phyloP scores from a whole-genome alignment of 1,140 invertebrate species.

The Copidosoma floridanum region DNA sequence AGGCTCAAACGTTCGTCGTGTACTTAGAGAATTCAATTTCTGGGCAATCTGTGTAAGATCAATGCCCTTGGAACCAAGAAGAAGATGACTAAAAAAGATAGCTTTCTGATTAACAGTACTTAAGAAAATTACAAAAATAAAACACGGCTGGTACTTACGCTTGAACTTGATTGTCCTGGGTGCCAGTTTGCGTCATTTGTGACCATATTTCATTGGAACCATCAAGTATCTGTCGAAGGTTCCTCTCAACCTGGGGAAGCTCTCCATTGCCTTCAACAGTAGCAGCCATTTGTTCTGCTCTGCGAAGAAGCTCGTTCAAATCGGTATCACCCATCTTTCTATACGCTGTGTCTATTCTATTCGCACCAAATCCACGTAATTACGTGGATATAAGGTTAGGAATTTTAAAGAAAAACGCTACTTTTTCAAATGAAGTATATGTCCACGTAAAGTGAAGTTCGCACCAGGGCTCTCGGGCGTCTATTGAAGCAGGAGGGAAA shows the following conservation, averaged over 20 bases:
- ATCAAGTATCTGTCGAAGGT: conserved; percentile 86
- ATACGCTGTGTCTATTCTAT: no score
- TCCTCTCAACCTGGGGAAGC: conserved; percentile 83
- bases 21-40: conserved; percentile 83
- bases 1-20: conserved; percentile 82
- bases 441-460: no score
- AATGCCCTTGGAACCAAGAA: conserved; percentile 88
- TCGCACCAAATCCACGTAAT: no score
- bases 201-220: conserved; percentile 88
- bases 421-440: no score
- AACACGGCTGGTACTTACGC: conserved; percentile 68
- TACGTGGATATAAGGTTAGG: no score
- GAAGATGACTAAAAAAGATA: conserved; percentile 72
- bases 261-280: conserved; percentile 83
- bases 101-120: not conserved
- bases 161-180: conserved; percentile 78
- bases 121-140: conserved; percentile 1
- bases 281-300: conserved; percentile 86
- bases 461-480: no score
- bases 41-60: conserved; percentile 90
- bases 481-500: no score
- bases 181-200: conserved; percentile 76
- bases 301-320: conserved; percentile 83
- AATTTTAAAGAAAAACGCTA: no score
- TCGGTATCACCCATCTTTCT: conserved; percentile 59